These are phyloP conservation scores for Erebia ligea DNA, from an alignment of 2,888 invertebrate species.

Conservation along the genomic window DNA sequence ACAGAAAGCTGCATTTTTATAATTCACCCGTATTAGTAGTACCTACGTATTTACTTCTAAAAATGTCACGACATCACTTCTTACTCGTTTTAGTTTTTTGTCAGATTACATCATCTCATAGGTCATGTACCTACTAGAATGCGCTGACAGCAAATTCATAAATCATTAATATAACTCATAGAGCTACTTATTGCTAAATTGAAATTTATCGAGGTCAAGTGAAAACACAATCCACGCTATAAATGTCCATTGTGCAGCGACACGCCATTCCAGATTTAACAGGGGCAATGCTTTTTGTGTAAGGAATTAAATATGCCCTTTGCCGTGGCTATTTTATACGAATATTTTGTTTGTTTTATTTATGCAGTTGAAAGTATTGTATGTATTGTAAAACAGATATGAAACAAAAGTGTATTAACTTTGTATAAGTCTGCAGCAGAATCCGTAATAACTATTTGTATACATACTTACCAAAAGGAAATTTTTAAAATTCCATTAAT, in stretches of 20 bases:
- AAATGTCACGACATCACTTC: slow-evolving; percentile 4
- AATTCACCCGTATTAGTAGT: slow-evolving; percentile 22
- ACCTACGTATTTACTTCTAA: slow-evolving; percentile 15
- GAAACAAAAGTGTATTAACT: neutral
- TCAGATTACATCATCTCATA: neutral
- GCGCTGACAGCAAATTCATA: slow-evolving; percentile 11
- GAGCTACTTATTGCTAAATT: slow-evolving; percentile 17
- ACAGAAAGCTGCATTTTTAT: slow-evolving; percentile 25
- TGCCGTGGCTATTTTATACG: neutral
- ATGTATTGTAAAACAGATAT: too few relatives aligned
- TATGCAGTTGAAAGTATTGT: neutral
- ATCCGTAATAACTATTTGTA: neutral
- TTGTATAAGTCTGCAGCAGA: neutral
- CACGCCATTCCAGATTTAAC: slow-evolving; percentile 40
- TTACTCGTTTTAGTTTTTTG: neutral
- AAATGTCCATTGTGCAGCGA: slow-evolving; percentile 41
- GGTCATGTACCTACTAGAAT: slow-evolving; percentile 16
- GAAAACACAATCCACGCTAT: slow-evolving; percentile 18
- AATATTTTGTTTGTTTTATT: neutral
- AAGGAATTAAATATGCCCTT: slow-evolving; percentile 1
- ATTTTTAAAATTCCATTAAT: too few relatives aligned
- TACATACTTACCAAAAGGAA: too few relatives aligned
- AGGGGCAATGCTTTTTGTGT: slow-evolving; percentile 26
- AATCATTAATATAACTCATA: slow-evolving; percentile 35
- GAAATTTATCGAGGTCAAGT: slow-evolving; percentile 32